Evolutionary conservation across 2,888 invertebrate genomes (phyloP).

Genomic region (Plagodis pulveraria): DNA sequence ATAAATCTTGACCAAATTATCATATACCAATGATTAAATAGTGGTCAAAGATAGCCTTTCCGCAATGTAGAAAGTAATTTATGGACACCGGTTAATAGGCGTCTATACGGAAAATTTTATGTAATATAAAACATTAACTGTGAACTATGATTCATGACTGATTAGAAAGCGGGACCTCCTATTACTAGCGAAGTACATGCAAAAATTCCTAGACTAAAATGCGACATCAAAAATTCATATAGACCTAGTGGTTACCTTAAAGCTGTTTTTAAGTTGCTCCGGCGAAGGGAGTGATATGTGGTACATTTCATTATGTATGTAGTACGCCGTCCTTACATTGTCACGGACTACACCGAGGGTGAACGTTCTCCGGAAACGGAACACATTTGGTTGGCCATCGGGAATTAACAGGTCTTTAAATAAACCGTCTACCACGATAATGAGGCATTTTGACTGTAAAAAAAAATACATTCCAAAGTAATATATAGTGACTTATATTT

Average conservation of each 20-base stretch:
- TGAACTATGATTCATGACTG: no score
- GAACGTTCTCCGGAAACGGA: slow-evolving; percentile 67
- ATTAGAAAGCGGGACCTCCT: no score
- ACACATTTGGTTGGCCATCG: slow-evolving; percentile 31
- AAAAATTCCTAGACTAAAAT: no score
- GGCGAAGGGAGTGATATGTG: slow-evolving; percentile 48
- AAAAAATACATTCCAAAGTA: background rate
- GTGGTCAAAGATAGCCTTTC: no score
- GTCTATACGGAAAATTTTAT: no score
- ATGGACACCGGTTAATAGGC: no score
- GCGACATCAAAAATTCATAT: background rate
- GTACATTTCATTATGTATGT: slow-evolving; percentile 62
- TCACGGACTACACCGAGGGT: slow-evolving; percentile 45
- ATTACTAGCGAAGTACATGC: no score
- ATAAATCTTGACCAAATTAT: no score
- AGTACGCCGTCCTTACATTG: slow-evolving; percentile 42
- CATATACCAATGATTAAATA: no score
- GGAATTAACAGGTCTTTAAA: slow-evolving; percentile 51
- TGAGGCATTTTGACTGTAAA: slow-evolving; percentile 34
- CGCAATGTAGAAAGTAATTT: no score
- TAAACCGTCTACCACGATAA: slow-evolving; percentile 63
- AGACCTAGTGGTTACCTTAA: slow-evolving; percentile 53
- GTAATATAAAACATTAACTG: no score
- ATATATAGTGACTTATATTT: no score
- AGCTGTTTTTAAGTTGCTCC: slow-evolving; percentile 54